These are phyloP conservation scores for Ceratosolen solmsi DNA, from an alignment of 1,140 invertebrate genomes.

Conservation along the genomic window DNA sequence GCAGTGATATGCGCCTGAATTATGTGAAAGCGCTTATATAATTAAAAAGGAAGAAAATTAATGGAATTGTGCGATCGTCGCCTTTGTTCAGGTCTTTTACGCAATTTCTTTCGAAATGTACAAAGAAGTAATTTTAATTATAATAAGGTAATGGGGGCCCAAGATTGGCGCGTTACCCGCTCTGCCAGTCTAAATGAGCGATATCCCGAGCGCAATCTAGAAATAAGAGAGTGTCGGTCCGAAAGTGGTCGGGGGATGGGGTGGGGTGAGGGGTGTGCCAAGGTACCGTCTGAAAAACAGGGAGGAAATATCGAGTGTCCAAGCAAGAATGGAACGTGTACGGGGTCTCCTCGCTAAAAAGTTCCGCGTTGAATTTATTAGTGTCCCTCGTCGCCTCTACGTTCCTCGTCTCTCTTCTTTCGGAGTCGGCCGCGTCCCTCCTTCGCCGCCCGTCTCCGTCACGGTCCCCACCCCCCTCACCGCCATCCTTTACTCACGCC, in stretches of 20 bases:
- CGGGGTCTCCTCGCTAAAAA: constrained; percentile 43
- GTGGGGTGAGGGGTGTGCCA: background rate
- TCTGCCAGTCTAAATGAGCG: background rate
- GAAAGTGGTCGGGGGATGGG: background rate
- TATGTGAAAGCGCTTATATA: no score
- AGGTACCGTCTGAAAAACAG: background rate
- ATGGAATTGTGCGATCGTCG: no score
- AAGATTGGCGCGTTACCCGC: background rate
- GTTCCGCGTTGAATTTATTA: constrained; percentile 52
- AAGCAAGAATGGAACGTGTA: background rate
- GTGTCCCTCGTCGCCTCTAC: constrained; percentile 48
- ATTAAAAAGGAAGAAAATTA: no score
- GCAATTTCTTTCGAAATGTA: no score
- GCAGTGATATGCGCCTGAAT: no score
- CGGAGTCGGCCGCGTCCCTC: background rate
- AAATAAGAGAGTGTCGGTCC: background rate
- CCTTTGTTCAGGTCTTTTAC: no score
- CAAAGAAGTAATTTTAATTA: no score
- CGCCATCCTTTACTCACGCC: background rate
- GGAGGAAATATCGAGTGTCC: background rate
- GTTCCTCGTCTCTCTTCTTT: background rate
- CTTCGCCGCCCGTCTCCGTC: background rate
- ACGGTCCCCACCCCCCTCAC: constrained; percentile 21
- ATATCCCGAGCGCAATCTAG: background rate
- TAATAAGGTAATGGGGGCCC: no score